Percentiles rank a stretch among this genome's conserved stretches.
These are phyloP conservation scores for Garrulus glandarius DNA, from an alignment of 2,797 vertebrate genomes.

Conservation along the genomic window DNA sequence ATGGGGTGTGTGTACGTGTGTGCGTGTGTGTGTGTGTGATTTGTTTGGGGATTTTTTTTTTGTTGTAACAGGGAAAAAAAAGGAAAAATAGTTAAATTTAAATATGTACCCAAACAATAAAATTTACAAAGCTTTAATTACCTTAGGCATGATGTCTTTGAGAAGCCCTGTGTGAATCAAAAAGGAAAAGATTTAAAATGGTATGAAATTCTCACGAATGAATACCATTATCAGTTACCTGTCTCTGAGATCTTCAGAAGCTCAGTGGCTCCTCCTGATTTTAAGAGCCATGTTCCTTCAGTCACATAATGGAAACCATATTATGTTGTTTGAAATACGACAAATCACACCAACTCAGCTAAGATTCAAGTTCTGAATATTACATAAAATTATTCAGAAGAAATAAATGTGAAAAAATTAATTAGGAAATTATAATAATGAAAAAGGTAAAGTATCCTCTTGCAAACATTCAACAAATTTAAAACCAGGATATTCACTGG, in stretches of 20 bases:
- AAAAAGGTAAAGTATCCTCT: background rate
- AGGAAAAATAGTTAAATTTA: background rate
- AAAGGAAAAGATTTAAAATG: background rate
- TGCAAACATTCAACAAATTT: background rate
- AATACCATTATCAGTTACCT: background rate
- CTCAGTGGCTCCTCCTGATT: background rate
- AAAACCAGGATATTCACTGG: background rate
- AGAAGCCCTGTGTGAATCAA: background rate
- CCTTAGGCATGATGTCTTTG: background rate
- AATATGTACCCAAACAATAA: background rate
- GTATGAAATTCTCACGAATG: background rate
- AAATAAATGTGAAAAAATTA: background rate
- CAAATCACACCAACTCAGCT: background rate
- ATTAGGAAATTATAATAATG: background rate
- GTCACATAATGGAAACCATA: background rate
- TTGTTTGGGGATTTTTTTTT: background rate
- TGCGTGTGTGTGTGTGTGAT: no score
- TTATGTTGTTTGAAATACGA: background rate
- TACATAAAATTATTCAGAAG: background rate
- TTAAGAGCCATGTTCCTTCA: background rate
- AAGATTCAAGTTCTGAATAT: background rate
- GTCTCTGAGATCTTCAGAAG: background rate
- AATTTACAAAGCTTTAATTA: background rate
- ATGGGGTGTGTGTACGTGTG: accelerated
- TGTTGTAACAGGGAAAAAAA: background rate